phyloP scores from a whole-genome alignment of 2,113 vertebrate species.

The Orthonyx spaldingii region DNA sequence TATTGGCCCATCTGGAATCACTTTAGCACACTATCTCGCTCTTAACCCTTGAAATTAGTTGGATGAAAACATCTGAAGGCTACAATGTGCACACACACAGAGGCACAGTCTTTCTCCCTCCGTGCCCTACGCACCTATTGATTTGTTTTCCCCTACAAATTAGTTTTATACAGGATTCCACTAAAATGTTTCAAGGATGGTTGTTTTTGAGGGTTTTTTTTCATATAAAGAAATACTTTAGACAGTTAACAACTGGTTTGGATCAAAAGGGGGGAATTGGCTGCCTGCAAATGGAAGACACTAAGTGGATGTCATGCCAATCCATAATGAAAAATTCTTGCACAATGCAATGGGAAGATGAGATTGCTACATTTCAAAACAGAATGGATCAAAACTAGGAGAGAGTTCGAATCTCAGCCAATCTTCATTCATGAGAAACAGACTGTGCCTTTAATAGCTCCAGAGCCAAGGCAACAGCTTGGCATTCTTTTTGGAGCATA shows the following conservation, averaged over 20 bases:
- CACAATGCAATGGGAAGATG: constrained; percentile 23
- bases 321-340: constrained; percentile 55
- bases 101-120: not conserved
- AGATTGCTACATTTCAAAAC: constrained; percentile 37
- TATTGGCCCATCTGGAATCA: constrained; percentile 96
- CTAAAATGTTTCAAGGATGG: not conserved
- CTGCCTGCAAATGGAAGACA: constrained; percentile 26
- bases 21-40: constrained; percentile 86
- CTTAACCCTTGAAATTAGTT: constrained; percentile 79
- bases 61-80: constrained; percentile 8
- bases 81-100: constrained; percentile 5
- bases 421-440: constrained; percentile 57
- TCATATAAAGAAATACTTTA: not conserved
- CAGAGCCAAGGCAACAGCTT: constrained; percentile 20
- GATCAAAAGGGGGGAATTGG: constrained; percentile 10
- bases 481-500: constrained; percentile 56
- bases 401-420: constrained; percentile 19
- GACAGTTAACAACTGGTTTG: constrained; percentile 28
- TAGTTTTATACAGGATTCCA: not conserved
- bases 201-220: not conserved
- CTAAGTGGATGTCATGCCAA: constrained; percentile 26
- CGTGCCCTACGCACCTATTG: not conserved
- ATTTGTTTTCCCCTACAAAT: constrained; percentile 13
- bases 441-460: constrained; percentile 47
- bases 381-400: constrained; percentile 23